A percentile compares a stretch with the other conserved stretches of the same genome.
Conservation (phyloP, 2,888 invertebrate genomes). For the Mesochorus sp. region DNA sequence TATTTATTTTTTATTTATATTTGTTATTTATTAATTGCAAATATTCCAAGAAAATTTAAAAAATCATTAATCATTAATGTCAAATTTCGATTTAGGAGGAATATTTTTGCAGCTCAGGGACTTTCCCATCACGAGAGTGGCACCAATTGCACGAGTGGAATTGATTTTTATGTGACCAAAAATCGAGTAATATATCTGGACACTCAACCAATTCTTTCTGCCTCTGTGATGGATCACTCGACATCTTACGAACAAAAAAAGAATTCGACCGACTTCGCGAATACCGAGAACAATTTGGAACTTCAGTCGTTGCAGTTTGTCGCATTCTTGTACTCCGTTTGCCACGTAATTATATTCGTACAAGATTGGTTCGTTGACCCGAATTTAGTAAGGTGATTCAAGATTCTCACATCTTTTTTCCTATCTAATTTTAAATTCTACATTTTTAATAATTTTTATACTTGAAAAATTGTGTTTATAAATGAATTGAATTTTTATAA, state of each 20-base stretch:
- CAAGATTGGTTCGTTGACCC: slow-evolving; percentile 95
- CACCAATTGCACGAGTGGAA: slow-evolving; percentile 89
- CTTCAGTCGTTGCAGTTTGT: slow-evolving; percentile 90
- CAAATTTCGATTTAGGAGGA: slow-evolving; percentile 67
- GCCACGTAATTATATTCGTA: slow-evolving; percentile 93
- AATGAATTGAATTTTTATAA: too few relatives aligned
- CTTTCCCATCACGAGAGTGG: slow-evolving; percentile 84
- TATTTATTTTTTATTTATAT: neutral
- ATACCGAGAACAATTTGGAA: slow-evolving; percentile 86
- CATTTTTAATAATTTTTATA: neutral
- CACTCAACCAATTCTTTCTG: slow-evolving; percentile 90
- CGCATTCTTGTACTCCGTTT: slow-evolving; percentile 93
- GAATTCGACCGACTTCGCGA: slow-evolving; percentile 84
- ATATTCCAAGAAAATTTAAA: neutral
- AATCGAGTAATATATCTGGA: slow-evolving; percentile 92
- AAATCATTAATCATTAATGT: slow-evolving; percentile 40
- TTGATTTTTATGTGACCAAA: slow-evolving; percentile 87
- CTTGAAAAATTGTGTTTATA: too few relatives aligned
- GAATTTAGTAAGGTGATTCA: slow-evolving; percentile 87
- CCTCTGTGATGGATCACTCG: slow-evolving; percentile 85
- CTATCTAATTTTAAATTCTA: slow-evolving; percentile 28
- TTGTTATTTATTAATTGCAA: neutral
- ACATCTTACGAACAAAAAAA: slow-evolving; percentile 77
- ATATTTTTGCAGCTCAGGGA: slow-evolving; percentile 76
- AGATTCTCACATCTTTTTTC: neutral